phyloP scores from a whole-genome alignment of 2,113 vertebrate species.

The Tupaia chinensis region DNA sequence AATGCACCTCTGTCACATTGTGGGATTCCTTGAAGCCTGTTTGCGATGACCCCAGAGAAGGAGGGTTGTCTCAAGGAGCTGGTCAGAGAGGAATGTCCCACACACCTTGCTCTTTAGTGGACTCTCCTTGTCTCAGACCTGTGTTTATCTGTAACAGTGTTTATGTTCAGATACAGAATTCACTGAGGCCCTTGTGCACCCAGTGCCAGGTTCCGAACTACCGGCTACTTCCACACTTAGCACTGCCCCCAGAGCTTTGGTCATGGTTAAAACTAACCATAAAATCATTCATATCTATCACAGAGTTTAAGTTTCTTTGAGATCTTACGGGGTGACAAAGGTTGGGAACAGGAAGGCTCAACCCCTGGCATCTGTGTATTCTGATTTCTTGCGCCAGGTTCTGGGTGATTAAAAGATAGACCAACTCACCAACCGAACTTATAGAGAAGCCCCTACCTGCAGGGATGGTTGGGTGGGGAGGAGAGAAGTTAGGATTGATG shows the following conservation, averaged over 20 bases:
- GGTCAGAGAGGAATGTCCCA: background rate
- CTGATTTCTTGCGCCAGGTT: background rate
- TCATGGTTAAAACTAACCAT: background rate
- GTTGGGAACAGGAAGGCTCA: no score
- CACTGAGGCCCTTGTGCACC: background rate
- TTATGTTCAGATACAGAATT: background rate
- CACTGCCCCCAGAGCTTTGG: background rate
- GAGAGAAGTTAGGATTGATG: background rate
- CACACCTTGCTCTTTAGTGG: background rate
- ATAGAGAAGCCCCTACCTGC: background rate
- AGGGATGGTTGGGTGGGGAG: background rate
- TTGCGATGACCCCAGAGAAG: no score
- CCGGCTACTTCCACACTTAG: background rate
- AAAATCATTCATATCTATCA: background rate
- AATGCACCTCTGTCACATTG: accelerated
- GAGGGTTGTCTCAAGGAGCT: no score
- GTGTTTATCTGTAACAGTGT: background rate
- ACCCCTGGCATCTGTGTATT: background rate
- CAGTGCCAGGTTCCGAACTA: background rate
- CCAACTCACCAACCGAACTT: background rate
- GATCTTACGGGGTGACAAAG: background rate
- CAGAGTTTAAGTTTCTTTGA: background rate
- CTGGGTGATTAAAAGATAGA: background rate
- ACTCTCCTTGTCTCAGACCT: background rate
- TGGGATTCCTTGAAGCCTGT: background rate